These are phyloP conservation scores for Gortyna flavago DNA, from an alignment of 2,888 invertebrate species.

Conservation along the genomic window DNA sequence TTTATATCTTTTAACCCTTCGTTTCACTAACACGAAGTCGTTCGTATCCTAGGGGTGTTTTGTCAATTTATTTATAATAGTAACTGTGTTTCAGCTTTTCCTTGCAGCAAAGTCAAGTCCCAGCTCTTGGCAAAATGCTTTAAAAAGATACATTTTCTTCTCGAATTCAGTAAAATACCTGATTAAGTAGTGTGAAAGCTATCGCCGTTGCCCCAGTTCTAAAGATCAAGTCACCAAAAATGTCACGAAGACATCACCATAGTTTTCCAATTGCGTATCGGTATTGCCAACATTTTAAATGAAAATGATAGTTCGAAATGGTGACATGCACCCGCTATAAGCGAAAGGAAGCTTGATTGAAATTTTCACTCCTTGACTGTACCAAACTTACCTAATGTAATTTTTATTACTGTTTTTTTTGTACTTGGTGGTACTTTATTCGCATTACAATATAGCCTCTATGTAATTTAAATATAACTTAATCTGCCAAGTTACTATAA, in stretches of 20 bases:
- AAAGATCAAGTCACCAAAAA: not conserved
- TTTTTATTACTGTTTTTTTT: not conserved
- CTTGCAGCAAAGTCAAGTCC: not conserved
- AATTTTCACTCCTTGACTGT: not conserved
- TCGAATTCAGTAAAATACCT: not conserved
- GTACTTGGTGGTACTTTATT: not conserved
- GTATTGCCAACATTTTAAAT: not conserved
- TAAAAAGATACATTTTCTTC: not conserved
- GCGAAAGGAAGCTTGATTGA: not conserved
- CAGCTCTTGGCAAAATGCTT: not conserved
- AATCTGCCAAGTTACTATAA: not conserved
- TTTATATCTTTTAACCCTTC: conserved; percentile 33
- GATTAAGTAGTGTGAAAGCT: not conserved
- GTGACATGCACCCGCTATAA: not conserved
- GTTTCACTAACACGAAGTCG: conserved; percentile 16
- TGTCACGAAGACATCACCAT: too few relatives aligned
- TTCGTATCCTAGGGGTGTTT: not conserved
- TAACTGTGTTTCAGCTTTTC: not conserved
- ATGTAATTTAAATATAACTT: not conserved
- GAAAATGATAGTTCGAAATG: not conserved
- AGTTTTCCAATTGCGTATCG: not conserved
- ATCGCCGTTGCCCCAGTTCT: not conserved
- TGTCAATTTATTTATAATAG: not conserved
- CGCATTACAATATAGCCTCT: not conserved
- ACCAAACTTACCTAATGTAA: not conserved